Evolutionary conservation across 2,888 invertebrate species (phyloP), one percentile per base, ranked within the genome.

Genomic region (Drosophila dives): DNA sequence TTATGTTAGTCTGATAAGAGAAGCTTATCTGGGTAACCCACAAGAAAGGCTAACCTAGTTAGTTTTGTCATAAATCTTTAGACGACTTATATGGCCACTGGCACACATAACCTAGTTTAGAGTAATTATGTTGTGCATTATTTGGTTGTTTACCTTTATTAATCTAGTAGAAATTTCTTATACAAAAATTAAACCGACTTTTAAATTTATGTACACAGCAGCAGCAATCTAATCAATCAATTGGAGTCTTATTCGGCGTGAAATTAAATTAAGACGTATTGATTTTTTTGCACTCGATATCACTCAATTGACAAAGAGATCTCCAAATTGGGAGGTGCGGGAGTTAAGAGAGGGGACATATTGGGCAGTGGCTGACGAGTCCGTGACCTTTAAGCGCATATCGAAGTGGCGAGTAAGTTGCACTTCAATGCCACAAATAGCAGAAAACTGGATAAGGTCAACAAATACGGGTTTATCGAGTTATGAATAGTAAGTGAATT

Each of bases 181-280:
- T 15, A 26, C 51, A 71, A 63, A 76, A 49, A 76, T 65, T 71
- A 15, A 60, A 55, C 34, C 8, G 36, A 42, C 33, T 49, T 60
- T n/a, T 56, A 59, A 60, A 36, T 69, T 63, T 26, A 38, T 63
- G 58, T 48, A 38, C 32, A 53, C 40, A 56, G 60, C 42, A 23
- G 40, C 51, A 51, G 36, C 45, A 59, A 63, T 40, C 64, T 54
- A 58, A 81, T 71, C 42, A 65, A 49, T 55, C 42, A 62, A 50
- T 58, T 15, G 40, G 66, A 77, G 8, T 61, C 69, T 71, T 61
- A 74, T 83, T 86, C 77, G 67, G 42, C 64, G 66, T 68, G 48
- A 75, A 73, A 84, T 76, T 87, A 49, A 76, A 84, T 85, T 76
- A 85, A 82, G 74, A 80, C 62, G 36, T 86, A 85, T 87, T 84